Evolutionary conservation across 2,888 invertebrate species (phyloP), one percentile per base, ranked within the genome.

Genomic region (Diarsia dahlii): DNA sequence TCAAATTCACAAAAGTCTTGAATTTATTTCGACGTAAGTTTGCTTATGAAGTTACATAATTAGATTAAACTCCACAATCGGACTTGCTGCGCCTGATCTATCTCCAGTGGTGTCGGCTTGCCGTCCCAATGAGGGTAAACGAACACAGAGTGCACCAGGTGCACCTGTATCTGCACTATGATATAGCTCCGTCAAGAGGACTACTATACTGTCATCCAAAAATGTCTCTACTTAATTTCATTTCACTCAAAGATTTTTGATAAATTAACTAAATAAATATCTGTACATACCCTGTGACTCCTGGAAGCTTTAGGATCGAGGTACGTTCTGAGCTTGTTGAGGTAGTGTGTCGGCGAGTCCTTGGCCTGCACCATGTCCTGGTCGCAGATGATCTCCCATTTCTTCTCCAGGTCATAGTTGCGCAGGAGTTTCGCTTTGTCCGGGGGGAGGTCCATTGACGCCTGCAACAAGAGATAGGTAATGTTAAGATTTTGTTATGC

Each of bases 331-430:
- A 99, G 97, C 95, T 99, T 99, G 95, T 98, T 98, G 93, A 99
- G 97, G 97, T 99, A 99, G 95, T 99, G 99, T 75, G 99, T 97
- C 68, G 99, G 99, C 69, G 99, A 99, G 95, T 99, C 99, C 96
- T 99, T 99, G n/a, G 99, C 99, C 93, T 99, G 99, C 89, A 99
- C 99, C 97, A 98, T 98, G 97, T 99, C 99, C 98, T 99, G 99
- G 97, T 99, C 99, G 97, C 99, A 99, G 96, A 99, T 99, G 95
- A 99, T 98, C 96, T 99, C 99, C 99, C 99, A 99, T 97, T 99
- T 99, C 96, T 99, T 99, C 94, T 99, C 99, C 95, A 99, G 98
- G 96, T 99, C 99, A 94, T 99, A 99, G 94, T 98, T 98, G 90
- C 98, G 98, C 85, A 99, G 97, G 58, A 99, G 97, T 96, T 99